Conservation (phyloP, 2,113 vertebrate species). For the Synodontis membranacea region DNA sequence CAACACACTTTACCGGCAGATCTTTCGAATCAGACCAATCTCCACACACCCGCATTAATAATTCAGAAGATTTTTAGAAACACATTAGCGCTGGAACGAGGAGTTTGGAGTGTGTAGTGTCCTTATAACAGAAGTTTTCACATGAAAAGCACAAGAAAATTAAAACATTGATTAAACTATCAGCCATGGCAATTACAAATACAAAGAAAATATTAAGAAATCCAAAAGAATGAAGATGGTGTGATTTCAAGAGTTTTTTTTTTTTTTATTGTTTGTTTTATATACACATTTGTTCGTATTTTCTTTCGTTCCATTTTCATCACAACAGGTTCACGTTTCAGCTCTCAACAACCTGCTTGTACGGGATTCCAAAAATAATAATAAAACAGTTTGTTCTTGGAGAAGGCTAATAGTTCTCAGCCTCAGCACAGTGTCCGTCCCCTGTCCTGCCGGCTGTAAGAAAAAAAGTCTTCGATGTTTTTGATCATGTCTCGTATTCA, state of each 20-base stretch:
- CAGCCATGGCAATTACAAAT: neutral
- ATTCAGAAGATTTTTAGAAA: slow-evolving; percentile 42
- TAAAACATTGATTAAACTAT: neutral
- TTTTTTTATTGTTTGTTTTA: neutral
- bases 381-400: neutral
- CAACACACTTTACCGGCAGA: slow-evolving; percentile 36
- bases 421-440: neutral
- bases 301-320: neutral
- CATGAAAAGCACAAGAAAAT: neutral
- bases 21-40: slow-evolving; percentile 30
- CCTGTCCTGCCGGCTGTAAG: neutral
- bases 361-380: neutral
- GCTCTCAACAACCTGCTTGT: neutral
- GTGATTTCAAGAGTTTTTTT: neutral
- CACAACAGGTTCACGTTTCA: neutral
- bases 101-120: neutral
- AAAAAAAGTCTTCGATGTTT: neutral
- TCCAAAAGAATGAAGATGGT: neutral
- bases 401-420: neutral
- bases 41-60: slow-evolving; percentile 39
- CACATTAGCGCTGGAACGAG: slow-evolving; percentile 29
- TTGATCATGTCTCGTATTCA: neutral
- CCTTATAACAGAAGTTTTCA: neutral
- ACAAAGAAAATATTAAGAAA: neutral
- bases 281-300: neutral